These are phyloP conservation scores for Rhorus exstirpatorius DNA, from an alignment of 2,888 invertebrate genomes.

Conservation along the genomic window DNA sequence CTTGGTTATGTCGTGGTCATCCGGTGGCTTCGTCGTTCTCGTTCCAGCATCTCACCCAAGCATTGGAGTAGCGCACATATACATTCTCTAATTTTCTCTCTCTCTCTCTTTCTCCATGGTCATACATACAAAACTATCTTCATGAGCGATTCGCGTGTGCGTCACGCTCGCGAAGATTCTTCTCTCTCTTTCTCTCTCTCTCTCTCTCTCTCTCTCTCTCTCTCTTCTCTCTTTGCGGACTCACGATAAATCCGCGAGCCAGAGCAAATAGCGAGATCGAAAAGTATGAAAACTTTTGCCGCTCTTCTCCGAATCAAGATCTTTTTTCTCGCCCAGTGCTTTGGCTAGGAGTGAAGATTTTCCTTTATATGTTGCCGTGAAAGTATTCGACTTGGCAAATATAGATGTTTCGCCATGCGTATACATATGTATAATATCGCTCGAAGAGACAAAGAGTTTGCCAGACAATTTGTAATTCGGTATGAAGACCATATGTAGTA, in stretches of 20 bases:
- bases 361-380: background rate
- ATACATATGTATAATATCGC: too few relatives aligned
- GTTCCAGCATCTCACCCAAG: constrained; percentile 23
- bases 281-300: constrained; percentile 42
- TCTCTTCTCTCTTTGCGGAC: too few relatives aligned
- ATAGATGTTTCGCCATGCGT: too few relatives aligned
- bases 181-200: constrained; percentile 35
- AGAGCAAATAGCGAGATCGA: constrained; percentile 39
- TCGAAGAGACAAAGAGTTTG: too few relatives aligned
- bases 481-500: too few relatives aligned
- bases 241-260: constrained; percentile 26
- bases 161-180: constrained; percentile 54
- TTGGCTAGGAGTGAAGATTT: background rate
- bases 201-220: background rate
- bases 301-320: background rate
- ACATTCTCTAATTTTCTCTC: background rate
- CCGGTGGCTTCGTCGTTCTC: constrained; percentile 48
- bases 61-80: background rate
- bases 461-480: too few relatives aligned
- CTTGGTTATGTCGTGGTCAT: constrained; percentile 60
- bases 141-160: constrained; percentile 41
- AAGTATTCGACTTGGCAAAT: too few relatives aligned
- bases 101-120: constrained; percentile 25
- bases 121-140: too few relatives aligned
- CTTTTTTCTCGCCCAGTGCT: background rate